Evolutionary conservation across 1,140 invertebrate genomes (phyloP).

Genomic region (Dreissena polymorpha): DNA sequence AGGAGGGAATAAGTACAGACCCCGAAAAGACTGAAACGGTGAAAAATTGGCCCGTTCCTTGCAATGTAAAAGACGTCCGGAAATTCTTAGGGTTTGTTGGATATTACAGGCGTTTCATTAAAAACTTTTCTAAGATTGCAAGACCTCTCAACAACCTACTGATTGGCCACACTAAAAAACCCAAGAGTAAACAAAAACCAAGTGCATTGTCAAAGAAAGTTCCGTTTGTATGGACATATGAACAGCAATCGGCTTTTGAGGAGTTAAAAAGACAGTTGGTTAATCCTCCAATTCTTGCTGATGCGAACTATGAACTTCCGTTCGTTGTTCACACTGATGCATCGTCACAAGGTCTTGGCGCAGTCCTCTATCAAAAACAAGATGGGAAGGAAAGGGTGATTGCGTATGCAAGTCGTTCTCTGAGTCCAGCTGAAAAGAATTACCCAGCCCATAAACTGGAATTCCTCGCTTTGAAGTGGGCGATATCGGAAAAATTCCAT

Average conservation of each 20-base stretch:
- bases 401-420: slow-evolving; percentile 48
- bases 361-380: slow-evolving; percentile 40
- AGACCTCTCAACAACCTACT: slow-evolving; percentile 33
- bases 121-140: slow-evolving; percentile 54
- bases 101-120: slow-evolving; percentile 64
- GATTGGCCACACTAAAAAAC: slow-evolving; percentile 16
- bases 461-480: slow-evolving; percentile 49
- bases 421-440: slow-evolving; percentile 53
- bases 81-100: slow-evolving; percentile 66
- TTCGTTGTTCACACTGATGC: slow-evolving; percentile 47
- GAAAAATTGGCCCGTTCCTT: not conserved
- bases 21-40: slow-evolving; percentile 20
- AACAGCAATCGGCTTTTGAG: slow-evolving; percentile 46
- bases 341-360: slow-evolving; percentile 33
- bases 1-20: slow-evolving; percentile 25
- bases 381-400: slow-evolving; percentile 37
- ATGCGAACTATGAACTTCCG: slow-evolving; percentile 44
- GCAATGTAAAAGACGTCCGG: slow-evolving; percentile 6
- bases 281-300: slow-evolving; percentile 41
- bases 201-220: not conserved
- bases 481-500: slow-evolving; percentile 40
- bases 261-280: slow-evolving; percentile 14
- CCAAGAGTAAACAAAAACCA: slow-evolving; percentile 2
- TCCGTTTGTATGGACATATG: slow-evolving; percentile 12
- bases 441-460: slow-evolving; percentile 53